Evolutionary conservation across 2,888 invertebrate genomes (phyloP).

Genomic region (Tetragnatha montana): DNA sequence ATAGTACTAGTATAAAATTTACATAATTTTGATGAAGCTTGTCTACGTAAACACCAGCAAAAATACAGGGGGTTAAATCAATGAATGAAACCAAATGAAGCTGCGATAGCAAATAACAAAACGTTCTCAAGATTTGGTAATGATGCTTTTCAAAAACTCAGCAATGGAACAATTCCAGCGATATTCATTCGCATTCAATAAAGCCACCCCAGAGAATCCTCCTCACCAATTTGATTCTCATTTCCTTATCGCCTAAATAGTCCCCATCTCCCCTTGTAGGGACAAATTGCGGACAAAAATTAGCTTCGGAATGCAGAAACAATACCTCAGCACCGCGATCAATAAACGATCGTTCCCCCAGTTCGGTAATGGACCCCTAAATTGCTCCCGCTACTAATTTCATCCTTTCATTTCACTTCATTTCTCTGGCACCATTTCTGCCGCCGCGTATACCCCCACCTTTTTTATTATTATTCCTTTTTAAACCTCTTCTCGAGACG

Average conservation of each 20-base stretch:
- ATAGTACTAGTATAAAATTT: too few relatives aligned
- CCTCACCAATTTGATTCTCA: background rate
- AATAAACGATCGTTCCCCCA: conserved; percentile 37
- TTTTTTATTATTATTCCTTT: conserved; percentile 56
- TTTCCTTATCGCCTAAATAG: background rate
- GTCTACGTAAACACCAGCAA: too few relatives aligned
- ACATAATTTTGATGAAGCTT: too few relatives aligned
- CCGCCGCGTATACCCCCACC: background rate
- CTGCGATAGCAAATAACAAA: too few relatives aligned
- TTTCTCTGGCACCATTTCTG: conserved; percentile 19
- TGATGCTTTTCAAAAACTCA: too few relatives aligned
- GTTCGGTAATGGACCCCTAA: conserved; percentile 60
- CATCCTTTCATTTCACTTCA: conserved; percentile 40
- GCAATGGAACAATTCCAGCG: too few relatives aligned
- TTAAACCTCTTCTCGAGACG: conserved; percentile 37
- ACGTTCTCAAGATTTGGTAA: too few relatives aligned
- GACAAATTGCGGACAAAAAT: background rate
- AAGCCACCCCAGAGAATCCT: background rate
- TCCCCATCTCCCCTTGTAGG: background rate
- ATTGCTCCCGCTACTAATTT: conserved; percentile 66
- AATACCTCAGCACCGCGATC: conserved; percentile 17
- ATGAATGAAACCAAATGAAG: too few relatives aligned
- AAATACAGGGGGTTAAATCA: too few relatives aligned
- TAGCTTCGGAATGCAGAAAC: background rate
- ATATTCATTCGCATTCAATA: too few relatives aligned